phyloP scores from a whole-genome alignment of 1,140 invertebrate species.

The Thalassaphorura encarpata region DNA sequence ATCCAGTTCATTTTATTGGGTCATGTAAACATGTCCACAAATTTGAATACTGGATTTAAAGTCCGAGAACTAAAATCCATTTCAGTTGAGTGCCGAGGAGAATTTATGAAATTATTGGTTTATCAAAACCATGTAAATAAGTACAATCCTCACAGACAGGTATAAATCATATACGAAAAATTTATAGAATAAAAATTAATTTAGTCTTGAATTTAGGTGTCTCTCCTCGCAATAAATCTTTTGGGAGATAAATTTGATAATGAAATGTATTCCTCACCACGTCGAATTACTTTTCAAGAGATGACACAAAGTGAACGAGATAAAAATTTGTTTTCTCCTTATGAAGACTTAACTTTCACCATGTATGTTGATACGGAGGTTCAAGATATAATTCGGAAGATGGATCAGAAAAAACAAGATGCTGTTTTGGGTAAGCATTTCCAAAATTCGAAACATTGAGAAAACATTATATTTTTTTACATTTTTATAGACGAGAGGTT shows the following conservation, averaged over 20 bases:
- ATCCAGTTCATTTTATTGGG: constrained; percentile 58
- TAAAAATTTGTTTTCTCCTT: constrained; percentile 53
- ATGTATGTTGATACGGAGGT: constrained; percentile 96
- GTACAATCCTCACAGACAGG: constrained; percentile 70
- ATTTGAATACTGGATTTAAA: constrained; percentile 66
- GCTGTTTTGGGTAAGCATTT: constrained; percentile 53
- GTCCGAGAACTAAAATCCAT: constrained; percentile 78
- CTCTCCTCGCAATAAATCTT: constrained; percentile 61
- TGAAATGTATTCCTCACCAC: constrained; percentile 27
- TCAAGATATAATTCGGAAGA: constrained; percentile 69
- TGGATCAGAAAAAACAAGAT: constrained; percentile 75
- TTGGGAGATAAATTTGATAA: constrained; percentile 55
- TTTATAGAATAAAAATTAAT: constrained; percentile 2
- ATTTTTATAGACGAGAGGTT: constrained; percentile 64
- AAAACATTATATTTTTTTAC: background rate
- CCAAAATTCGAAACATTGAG: too few relatives aligned
- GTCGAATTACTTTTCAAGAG: constrained; percentile 25
- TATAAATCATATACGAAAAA: constrained; percentile 39
- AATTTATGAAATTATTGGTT: constrained; percentile 72
- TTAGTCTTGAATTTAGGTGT: constrained; percentile 45
- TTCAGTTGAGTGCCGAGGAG: constrained; percentile 59
- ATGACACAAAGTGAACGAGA: constrained; percentile 39
- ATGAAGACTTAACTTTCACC: constrained; percentile 89
- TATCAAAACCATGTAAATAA: constrained; percentile 67
- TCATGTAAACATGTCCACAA: constrained; percentile 70